Percentiles rank a stretch among this genome's conserved stretches.
Evolutionary conservation across 2,888 invertebrate species (phyloP).

Genomic region (Deroplatys truncata): DNA sequence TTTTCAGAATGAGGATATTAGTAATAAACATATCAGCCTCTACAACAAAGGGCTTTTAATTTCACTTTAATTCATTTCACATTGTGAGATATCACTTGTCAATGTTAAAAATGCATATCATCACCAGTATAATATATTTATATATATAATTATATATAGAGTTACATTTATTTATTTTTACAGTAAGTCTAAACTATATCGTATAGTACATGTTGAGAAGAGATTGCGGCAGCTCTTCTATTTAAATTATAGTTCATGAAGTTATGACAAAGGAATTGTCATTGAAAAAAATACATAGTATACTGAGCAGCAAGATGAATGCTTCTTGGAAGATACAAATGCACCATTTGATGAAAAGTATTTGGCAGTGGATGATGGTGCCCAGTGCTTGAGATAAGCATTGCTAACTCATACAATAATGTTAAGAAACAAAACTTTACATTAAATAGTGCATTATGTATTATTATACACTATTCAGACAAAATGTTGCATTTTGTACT

Average conservation of each 20-base stretch:
- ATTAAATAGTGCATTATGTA: not conserved
- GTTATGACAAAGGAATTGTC: not conserved
- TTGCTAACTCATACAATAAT: not conserved
- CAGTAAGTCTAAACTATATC: not conserved
- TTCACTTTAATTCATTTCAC: not conserved
- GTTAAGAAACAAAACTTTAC: not conserved
- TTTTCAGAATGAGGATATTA: too few relatives aligned
- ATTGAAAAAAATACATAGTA: not conserved
- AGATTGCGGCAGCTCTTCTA: not conserved
- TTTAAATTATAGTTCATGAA: not conserved
- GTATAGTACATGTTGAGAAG: not conserved
- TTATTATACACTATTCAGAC: not conserved
- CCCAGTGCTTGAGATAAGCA: not conserved
- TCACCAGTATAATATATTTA: not conserved
- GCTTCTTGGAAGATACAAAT: not conserved
- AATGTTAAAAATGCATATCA: not conserved
- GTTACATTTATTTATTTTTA: not conserved
- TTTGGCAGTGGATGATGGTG: constrained; percentile 4
- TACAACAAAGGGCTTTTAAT: not conserved
- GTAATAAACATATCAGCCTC: not conserved
- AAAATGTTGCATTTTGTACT: not conserved
- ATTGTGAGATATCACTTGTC: not conserved
- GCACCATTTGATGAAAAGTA: constrained; percentile 7
- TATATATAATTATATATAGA: not conserved
- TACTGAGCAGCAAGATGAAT: not conserved